Conservation (phyloP, 1,140 invertebrate genomes). For the Ips typographus region DNA sequence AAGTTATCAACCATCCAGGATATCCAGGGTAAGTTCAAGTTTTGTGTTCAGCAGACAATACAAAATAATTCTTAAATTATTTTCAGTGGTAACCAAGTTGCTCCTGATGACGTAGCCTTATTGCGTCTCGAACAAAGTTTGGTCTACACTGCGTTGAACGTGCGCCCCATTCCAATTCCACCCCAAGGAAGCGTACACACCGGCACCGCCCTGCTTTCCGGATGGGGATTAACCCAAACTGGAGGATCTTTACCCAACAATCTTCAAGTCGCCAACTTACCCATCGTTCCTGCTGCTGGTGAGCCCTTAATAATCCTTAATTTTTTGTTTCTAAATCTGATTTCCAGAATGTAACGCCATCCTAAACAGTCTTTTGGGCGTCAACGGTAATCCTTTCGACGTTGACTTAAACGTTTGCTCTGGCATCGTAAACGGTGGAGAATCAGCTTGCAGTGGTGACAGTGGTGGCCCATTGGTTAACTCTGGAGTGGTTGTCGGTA, state of each 20-base stretch:
- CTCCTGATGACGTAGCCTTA: slow-evolving; percentile 65
- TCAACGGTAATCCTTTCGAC: slow-evolving; percentile 46
- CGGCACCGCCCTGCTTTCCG: slow-evolving; percentile 47
- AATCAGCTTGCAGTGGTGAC: slow-evolving; percentile 27
- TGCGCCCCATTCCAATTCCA: slow-evolving; percentile 58
- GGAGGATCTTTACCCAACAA: slow-evolving; percentile 44
- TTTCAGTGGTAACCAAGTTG: slow-evolving; percentile 50
- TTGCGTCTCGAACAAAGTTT: slow-evolving; percentile 58
- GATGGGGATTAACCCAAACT: slow-evolving; percentile 52
- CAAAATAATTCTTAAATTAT: slow-evolving; percentile 1
- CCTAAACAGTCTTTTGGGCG: slow-evolving; percentile 36
- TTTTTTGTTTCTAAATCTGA: not conserved
- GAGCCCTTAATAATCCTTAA: not conserved
- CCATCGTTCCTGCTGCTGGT: slow-evolving; percentile 14
- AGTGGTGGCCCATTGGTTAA: slow-evolving; percentile 40
- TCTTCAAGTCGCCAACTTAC: slow-evolving; percentile 20
- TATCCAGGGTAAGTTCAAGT: slow-evolving; percentile 24
- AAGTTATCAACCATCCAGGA: slow-evolving; percentile 7
- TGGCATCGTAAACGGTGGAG: slow-evolving; percentile 7
- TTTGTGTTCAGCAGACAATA: not conserved
- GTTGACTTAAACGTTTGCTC: slow-evolving; percentile 21
- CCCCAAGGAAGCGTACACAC: slow-evolving; percentile 43
- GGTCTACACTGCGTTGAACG: slow-evolving; percentile 55
- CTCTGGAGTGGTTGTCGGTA: slow-evolving; percentile 58
- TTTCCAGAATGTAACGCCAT: slow-evolving; percentile 43